Evolutionary conservation across 1,140 invertebrate genomes (phyloP).

Genomic region (Drosophila repletoides): DNA sequence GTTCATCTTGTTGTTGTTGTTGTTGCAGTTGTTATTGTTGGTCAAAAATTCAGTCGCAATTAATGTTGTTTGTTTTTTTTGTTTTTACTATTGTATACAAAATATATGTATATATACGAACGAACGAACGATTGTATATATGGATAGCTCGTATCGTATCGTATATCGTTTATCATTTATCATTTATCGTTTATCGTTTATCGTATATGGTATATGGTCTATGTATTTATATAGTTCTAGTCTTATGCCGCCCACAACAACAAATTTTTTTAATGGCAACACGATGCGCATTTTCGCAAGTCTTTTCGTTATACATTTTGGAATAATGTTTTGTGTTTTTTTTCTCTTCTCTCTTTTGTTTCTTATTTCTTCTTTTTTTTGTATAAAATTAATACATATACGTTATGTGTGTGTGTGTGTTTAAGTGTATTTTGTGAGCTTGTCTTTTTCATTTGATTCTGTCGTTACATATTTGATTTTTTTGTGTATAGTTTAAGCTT

Average conservation of each 20-base stretch:
- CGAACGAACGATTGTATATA: too few species aligned
- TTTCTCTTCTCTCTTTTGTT: not conserved
- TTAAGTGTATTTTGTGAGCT: slow-evolving; percentile 8
- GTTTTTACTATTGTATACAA: slow-evolving; percentile 55
- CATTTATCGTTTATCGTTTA: too few species aligned
- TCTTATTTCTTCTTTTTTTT: slow-evolving; percentile 40
- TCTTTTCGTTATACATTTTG: slow-evolving; percentile 76
- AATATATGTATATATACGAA: slow-evolving; percentile 60
- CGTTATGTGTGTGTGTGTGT: too few species aligned
- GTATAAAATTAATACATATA: too few species aligned
- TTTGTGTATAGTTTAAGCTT: slow-evolving; percentile 11
- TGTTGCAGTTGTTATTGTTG: slow-evolving; percentile 21
- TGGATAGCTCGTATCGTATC: slow-evolving; percentile 59
- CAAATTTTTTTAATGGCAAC: slow-evolving; percentile 39
- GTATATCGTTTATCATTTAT: too few species aligned
- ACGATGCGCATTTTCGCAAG: slow-evolving; percentile 47
- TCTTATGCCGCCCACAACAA: slow-evolving; percentile 32
- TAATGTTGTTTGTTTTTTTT: not conserved
- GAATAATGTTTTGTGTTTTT: slow-evolving; percentile 49
- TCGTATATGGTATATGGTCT: slow-evolving; percentile 13
- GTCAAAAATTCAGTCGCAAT: too few species aligned
- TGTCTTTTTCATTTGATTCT: slow-evolving; percentile 38
- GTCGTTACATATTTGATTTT: slow-evolving; percentile 38
- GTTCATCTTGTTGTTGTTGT: slow-evolving; percentile 8
- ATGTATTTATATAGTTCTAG: slow-evolving; percentile 28